Evolutionary conservation across 2,888 invertebrate species (phyloP), one percentile per base, ranked within the genome.

Genomic region (Seira musarum): DNA sequence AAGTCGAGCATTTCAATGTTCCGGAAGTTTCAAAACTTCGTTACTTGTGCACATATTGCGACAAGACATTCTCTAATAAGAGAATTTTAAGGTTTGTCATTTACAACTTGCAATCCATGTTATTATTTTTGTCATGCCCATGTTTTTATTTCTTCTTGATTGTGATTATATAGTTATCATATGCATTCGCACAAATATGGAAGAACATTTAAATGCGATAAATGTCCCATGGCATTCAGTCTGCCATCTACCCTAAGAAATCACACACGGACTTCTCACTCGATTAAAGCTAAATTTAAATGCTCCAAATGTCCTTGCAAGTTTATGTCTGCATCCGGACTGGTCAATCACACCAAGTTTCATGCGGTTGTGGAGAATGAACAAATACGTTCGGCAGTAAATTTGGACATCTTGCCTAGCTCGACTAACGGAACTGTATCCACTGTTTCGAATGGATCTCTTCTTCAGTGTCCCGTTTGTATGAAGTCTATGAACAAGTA

Each of bases 21-120:
- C n/a, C n/a, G n/a, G n/a, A n/a, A n/a, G n/a, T n/a, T n/a, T n/a
- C n/a, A n/a, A n/a, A n/a, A n/a, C n/a, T n/a, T n/a, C 57, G 57
- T 57, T 57, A 13, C n/a, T n/a, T 57, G 17, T 57, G 57, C 17
- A 57, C 57, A 13, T 57, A 57, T 57, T 57, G 57, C 57, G 17
- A n/a, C 5, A 57, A n/a, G n/a, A 57, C 57, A n/a, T 57, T 57
- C n/a, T 40, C 40, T 40, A 8, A 6, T 6, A 6, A 40, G 40
- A 40, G 13, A 40, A 8, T 40, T 13, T 40, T 40, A 13, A 13
- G 40, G 40, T 40, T 8, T 40, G 40, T 40, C 40, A 40, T 40
- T 40, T 40, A 40, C 13, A 40, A 40, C 6, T 8, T 40, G 40
- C 13, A 40, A 40, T 40, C 40, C 40, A 40, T 40, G 40, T 40